These are phyloP conservation scores for Pelusios castaneus DNA, from an alignment of 2,113 vertebrate species.

Conservation along the genomic window DNA sequence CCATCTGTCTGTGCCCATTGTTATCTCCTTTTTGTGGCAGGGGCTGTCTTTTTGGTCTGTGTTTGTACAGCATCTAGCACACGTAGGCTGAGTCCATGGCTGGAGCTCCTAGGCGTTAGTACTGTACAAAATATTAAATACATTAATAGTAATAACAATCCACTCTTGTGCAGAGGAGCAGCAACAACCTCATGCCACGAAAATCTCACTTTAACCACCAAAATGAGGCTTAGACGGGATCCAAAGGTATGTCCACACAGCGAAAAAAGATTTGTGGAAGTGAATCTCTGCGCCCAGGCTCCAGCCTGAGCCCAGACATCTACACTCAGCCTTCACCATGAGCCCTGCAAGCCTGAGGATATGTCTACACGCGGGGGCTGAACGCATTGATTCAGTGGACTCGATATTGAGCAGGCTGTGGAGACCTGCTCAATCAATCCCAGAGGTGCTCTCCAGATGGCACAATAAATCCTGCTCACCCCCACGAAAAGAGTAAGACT, in stretches of 20 bases:
- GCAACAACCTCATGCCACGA: neutral
- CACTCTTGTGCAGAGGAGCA: neutral
- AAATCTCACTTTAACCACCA: neutral
- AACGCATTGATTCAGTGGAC: too few species aligned
- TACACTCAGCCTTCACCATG: too few species aligned
- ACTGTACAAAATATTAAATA: neutral
- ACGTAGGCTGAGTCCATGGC: too few species aligned
- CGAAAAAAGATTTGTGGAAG: neutral
- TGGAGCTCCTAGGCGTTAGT: neutral
- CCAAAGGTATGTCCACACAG: neutral
- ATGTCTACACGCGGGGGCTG: too few species aligned
- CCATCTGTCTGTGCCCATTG: neutral
- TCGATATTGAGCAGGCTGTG: too few species aligned
- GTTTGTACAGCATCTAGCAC: neutral
- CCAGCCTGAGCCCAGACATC: too few species aligned
- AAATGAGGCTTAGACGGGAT: neutral
- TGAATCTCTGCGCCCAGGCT: neutral
- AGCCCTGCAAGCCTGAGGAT: neutral
- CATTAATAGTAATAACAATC: neutral
- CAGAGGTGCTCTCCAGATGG: too few species aligned
- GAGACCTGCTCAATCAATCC: too few species aligned
- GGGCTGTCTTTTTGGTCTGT: neutral
- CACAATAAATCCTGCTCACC: too few species aligned
- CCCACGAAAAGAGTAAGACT: too few species aligned
- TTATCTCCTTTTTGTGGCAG: neutral